Conservation (phyloP, 2,113 vertebrate species). For the Tachysurus vachellii region DNA sequence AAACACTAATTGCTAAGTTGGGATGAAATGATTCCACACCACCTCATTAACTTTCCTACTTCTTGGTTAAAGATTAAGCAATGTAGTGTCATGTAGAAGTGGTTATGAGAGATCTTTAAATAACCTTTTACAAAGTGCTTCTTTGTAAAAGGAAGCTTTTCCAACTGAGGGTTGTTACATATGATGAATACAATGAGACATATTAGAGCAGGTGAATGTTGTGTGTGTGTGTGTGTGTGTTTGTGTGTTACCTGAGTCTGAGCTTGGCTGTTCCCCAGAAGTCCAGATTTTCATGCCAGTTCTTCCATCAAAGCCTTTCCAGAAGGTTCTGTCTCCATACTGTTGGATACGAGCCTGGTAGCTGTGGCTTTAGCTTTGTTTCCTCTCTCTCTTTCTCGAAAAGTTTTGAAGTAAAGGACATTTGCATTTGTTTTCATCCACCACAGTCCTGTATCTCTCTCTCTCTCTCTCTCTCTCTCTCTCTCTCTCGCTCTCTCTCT, state of each 20-base stretch:
- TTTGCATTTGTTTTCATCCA: conserved; percentile 5
- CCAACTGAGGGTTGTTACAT: too few species aligned
- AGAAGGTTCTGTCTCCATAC: conserved; percentile 21
- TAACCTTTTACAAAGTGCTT: conserved; percentile 20
- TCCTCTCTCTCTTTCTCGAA: background rate
- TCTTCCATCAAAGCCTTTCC: conserved; percentile 24
- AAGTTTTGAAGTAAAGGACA: conserved; percentile 11
- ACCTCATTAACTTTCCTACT: conserved; percentile 18
- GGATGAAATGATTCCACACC: conserved; percentile 29
- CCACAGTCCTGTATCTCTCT: background rate
- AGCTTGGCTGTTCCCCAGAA: conserved; percentile 20
- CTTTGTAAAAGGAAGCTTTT: conserved; percentile 11
- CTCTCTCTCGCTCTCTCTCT: background rate
- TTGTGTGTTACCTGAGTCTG: conserved; percentile 4
- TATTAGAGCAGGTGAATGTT: background rate
- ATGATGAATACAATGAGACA: background rate
- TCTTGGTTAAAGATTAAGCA: conserved; percentile 4
- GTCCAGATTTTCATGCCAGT: conserved; percentile 28
- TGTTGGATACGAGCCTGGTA: conserved; percentile 22
- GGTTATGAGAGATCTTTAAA: conserved; percentile 6
- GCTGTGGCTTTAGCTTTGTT: conserved; percentile 12
- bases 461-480: background rate
- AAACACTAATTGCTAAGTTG: conserved; percentile 17
- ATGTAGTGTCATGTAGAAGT: background rate
- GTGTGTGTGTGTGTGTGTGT: conserved; percentile 18